A percentile compares a stretch with the other conserved stretches of the same genome.
Evolutionary conservation across 2,113 vertebrate species (phyloP).

Genomic region (Oreocharis arfaki): DNA sequence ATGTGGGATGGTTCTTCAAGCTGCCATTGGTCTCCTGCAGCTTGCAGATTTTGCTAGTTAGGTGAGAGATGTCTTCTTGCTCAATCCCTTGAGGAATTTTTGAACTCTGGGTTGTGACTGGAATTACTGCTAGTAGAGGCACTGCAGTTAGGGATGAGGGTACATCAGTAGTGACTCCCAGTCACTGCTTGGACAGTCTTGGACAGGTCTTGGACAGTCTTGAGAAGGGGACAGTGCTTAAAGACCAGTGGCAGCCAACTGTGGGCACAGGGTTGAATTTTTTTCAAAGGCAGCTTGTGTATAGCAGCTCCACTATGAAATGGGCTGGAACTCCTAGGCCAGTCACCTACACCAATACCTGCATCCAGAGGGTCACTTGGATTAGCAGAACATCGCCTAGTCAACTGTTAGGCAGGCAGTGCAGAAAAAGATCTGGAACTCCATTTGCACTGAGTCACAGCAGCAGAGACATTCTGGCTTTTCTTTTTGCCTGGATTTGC

Average conservation of each 20-base stretch:
- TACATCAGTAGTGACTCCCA: background rate
- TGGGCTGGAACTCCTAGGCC: background rate
- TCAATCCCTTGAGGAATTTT: background rate
- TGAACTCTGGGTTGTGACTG: background rate
- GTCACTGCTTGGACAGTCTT: background rate
- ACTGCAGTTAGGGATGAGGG: background rate
- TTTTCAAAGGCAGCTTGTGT: background rate
- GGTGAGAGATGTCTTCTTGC: background rate
- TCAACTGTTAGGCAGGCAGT: background rate
- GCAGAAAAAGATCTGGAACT: background rate
- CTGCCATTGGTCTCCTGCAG: background rate
- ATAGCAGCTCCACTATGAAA: background rate
- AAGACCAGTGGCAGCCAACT: background rate
- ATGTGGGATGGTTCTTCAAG: background rate
- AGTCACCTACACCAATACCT: background rate
- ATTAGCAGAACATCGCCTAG: background rate
- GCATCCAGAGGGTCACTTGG: background rate
- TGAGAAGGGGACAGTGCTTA: background rate
- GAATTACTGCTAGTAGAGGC: background rate
- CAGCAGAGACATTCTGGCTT: background rate
- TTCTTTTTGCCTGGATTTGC: background rate
- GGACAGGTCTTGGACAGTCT: background rate
- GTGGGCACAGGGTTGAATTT: fast-evolving
- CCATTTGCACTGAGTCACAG: background rate
- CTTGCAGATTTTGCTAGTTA: background rate